These are phyloP conservation scores for Phrixothrix hirtus DNA, from an alignment of 2,888 invertebrate genomes.

Conservation along the genomic window DNA sequence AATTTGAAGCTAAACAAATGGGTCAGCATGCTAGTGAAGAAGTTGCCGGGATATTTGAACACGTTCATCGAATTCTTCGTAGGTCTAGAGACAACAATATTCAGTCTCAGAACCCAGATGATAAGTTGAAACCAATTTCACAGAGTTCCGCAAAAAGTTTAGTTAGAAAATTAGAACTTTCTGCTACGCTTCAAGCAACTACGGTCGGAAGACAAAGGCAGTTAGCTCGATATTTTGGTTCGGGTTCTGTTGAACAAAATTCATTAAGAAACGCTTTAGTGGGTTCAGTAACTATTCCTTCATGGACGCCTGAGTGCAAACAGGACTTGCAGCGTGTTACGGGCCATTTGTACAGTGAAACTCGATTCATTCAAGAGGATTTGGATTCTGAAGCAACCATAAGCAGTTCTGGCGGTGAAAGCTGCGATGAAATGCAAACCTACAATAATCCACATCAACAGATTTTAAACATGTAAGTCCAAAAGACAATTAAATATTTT, in stretches of 20 bases:
- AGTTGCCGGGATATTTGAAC: conserved; percentile 74
- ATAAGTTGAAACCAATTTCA: conserved; percentile 53
- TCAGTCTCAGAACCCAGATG: conserved; percentile 1
- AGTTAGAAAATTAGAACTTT: conserved; percentile 60
- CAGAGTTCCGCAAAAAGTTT: conserved; percentile 62
- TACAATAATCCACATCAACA: conserved; percentile 80
- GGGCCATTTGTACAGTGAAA: conserved; percentile 72
- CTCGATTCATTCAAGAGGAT: conserved; percentile 73
- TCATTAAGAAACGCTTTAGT: conserved; percentile 40
- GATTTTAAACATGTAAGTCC: conserved; percentile 77
- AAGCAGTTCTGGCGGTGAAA: conserved; percentile 92
- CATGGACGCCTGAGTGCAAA: conserved; percentile 55
- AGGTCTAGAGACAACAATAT: conserved; percentile 37
- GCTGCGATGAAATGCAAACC: conserved; percentile 83
- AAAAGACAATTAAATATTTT: neutral
- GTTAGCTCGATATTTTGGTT: conserved; percentile 59
- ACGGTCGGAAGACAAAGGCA: conserved; percentile 49
- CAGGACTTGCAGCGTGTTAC: conserved; percentile 71
- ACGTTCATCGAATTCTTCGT: conserved; percentile 64
- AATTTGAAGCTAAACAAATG: conserved; percentile 74
- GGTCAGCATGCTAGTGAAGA: conserved; percentile 81
- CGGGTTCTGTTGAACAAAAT: conserved; percentile 54
- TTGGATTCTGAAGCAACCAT: conserved; percentile 93
- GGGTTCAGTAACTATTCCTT: conserved; percentile 53
- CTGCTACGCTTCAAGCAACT: conserved; percentile 53